A percentile compares a stretch with the other conserved stretches of the same genome.
Evolutionary conservation across 2,113 vertebrate genomes (phyloP).

Genomic region (Gadus chalcogrammus): DNA sequence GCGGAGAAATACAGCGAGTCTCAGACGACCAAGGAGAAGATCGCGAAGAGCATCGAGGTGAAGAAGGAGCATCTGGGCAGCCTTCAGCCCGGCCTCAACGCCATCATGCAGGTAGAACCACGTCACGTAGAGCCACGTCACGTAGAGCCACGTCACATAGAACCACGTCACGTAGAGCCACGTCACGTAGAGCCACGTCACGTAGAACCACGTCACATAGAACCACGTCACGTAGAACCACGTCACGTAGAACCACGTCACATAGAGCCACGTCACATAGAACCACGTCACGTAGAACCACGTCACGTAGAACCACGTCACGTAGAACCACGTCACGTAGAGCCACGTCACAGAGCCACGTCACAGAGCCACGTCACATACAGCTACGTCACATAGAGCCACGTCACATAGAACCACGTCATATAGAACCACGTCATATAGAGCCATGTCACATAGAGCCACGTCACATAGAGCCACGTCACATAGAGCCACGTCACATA

Average conservation of each 20-base stretch:
- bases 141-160: neutral
- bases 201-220: neutral
- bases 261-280: no score
- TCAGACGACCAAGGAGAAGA: conserved; percentile 89
- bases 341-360: neutral
- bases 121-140: neutral
- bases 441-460: neutral
- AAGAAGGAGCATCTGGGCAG: conserved; percentile 96
- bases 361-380: neutral
- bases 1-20: conserved; percentile 93
- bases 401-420: no score
- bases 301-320: no score
- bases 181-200: neutral
- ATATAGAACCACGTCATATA: conserved; percentile 35
- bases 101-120: conserved; percentile 92
- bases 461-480: neutral
- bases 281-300: no score
- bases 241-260: no score
- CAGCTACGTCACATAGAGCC: no score
- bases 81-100: conserved; percentile 93
- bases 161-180: neutral
- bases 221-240: no score
- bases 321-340: neutral
- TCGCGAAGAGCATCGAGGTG: conserved; percentile 93
- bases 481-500: neutral